A percentile compares a stretch with the other conserved stretches of the same genome.
These are phyloP conservation scores for Actinopyga echinites DNA, from an alignment of 53 echinoderm and acorn worm genomes.

Conservation along the genomic window DNA sequence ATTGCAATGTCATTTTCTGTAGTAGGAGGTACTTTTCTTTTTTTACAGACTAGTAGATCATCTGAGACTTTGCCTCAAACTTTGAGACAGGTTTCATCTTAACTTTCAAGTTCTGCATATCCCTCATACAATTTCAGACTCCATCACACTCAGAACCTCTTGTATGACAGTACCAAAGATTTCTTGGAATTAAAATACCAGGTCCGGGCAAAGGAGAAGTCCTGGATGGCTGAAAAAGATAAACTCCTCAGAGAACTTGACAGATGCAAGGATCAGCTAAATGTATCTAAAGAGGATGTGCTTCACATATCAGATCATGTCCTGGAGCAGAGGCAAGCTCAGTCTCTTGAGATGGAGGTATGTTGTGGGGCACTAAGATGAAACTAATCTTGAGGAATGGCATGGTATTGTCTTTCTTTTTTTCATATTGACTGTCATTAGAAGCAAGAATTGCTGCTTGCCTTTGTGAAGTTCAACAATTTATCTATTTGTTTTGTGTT, in stretches of 20 bases:
- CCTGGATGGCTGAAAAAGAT: conserved; percentile 99
- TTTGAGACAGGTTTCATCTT: neutral
- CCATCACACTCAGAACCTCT: conserved; percentile 89
- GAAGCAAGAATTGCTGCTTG: too few species aligned
- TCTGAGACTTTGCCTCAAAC: too few species aligned
- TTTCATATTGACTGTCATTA: too few species aligned
- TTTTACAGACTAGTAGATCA: neutral
- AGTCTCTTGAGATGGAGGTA: conserved; percentile 92
- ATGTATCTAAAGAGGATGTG: conserved; percentile 89
- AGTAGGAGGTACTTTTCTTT: too few species aligned
- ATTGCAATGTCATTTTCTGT: too few species aligned
- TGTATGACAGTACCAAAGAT: conserved; percentile 96
- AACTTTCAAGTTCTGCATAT: neutral
- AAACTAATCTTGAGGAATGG: too few species aligned
- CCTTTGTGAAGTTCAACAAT: too few species aligned
- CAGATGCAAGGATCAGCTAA: conserved; percentile 86
- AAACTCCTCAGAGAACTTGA: conserved; percentile 83
- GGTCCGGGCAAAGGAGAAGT: conserved; percentile 76
- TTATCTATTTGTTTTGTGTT: too few species aligned
- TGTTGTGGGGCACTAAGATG: neutral
- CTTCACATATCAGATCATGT: conserved; percentile 77
- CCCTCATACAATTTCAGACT: conserved; percentile 44
- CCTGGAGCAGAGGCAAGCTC: conserved; percentile 80
- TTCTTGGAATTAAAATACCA: conserved; percentile 95
- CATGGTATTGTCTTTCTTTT: too few species aligned